Percentiles rank a stretch among this genome's conserved stretches.
phyloP scores from a whole-genome alignment of 2,113 vertebrate species.

The Heterotilapia buettikoferi region DNA sequence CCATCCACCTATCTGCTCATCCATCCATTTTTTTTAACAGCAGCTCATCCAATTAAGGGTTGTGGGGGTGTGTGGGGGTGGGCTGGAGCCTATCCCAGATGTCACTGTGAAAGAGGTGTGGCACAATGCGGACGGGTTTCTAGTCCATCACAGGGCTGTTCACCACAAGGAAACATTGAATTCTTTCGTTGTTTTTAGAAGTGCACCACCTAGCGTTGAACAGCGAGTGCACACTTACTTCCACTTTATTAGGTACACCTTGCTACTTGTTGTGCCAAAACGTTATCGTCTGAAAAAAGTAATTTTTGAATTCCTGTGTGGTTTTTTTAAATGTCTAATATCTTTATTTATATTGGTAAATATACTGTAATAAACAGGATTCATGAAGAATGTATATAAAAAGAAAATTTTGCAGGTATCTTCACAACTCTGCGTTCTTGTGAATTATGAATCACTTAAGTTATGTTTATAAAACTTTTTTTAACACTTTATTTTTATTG shows the following conservation, averaged over 20 bases:
- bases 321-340: fast-evolving
- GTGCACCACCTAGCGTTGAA: background rate
- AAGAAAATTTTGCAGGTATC: background rate
- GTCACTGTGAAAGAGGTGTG: background rate
- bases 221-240: background rate
- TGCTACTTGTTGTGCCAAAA: background rate
- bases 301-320: background rate
- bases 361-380: background rate
- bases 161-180: background rate
- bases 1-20: background rate
- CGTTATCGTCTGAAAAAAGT: background rate
- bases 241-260: background rate
- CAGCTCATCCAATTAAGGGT: background rate
- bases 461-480: background rate
- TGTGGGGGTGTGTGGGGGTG: fast-evolving
- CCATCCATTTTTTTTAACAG: background rate
- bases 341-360: background rate
- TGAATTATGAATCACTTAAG: background rate
- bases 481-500: too few relatives aligned
- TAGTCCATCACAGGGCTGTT: background rate
- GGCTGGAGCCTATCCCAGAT: background rate
- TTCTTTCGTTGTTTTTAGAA: background rate
- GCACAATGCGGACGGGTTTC: background rate
- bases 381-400: background rate
- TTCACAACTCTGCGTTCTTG: background rate